phyloP scores from a whole-genome alignment of 2,113 vertebrate species.

The Ceratotherium simum region DNA sequence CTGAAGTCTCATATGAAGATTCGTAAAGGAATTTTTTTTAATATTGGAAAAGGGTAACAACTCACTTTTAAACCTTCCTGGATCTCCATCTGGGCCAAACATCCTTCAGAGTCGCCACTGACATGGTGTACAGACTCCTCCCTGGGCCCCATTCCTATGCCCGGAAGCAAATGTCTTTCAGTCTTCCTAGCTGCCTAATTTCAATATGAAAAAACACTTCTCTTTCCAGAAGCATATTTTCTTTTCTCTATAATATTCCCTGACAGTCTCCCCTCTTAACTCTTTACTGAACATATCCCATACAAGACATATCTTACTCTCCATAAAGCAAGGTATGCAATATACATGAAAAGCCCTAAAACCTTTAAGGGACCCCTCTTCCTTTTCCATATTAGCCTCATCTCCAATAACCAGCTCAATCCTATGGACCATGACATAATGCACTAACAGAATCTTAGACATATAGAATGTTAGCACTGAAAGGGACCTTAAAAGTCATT shows the following conservation, averaged over 20 bases:
- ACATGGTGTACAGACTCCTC: neutral
- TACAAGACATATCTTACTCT: neutral
- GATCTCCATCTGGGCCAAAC: neutral
- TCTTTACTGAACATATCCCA: neutral
- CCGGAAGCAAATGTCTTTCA: neutral
- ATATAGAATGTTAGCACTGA: neutral
- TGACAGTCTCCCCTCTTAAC: neutral
- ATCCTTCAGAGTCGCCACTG: neutral
- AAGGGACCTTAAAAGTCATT: neutral
- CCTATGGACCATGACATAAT: neutral
- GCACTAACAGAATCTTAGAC: neutral
- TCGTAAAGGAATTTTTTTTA: neutral
- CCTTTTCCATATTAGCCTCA: neutral
- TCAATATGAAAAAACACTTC: neutral
- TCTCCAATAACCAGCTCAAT: neutral
- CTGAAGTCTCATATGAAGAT: neutral
- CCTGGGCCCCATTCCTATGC: neutral
- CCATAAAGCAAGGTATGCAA: neutral
- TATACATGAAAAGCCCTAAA: neutral
- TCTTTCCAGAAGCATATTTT: slow-evolving; percentile 26
- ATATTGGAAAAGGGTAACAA: neutral
- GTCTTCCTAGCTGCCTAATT: neutral
- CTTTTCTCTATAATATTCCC: neutral
- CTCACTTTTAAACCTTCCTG: neutral
- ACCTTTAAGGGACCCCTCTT: neutral